Evolutionary conservation across 2,113 vertebrate genomes (phyloP).

Genomic region (Halcyon senegalensis): DNA sequence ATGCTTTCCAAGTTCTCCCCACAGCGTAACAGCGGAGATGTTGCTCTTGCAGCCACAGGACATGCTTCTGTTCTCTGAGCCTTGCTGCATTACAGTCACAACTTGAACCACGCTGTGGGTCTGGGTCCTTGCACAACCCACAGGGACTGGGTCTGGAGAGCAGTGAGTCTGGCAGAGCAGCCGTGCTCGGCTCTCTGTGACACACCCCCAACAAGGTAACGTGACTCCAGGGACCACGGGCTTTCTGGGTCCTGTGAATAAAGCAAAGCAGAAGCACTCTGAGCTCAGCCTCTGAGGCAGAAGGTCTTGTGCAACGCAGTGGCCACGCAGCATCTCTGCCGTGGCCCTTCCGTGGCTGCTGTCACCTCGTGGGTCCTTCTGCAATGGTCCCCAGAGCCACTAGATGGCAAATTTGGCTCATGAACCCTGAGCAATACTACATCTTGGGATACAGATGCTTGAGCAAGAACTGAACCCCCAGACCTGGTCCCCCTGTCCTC

Average conservation of each 20-base stretch:
- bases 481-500: neutral
- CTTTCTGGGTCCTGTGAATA: neutral
- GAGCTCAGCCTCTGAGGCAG: neutral
- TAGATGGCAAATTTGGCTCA: constrained; percentile 64
- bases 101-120: accelerated
- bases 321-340: accelerated
- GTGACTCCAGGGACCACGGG: neutral
- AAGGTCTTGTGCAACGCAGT: neutral
- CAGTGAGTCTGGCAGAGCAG: neutral
- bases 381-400: constrained; percentile 51
- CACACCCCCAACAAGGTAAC: neutral
- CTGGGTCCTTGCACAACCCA: neutral
- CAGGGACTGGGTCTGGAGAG: neutral
- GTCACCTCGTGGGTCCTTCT: neutral
- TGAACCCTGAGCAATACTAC: neutral
- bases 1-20: neutral
- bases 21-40: accelerated
- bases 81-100: neutral
- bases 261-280: neutral
- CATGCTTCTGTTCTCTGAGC: accelerated
- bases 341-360: neutral
- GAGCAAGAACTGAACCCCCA: neutral
- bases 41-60: accelerated
- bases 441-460: neutral
- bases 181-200: neutral